These are phyloP conservation scores for Aricia artaxerxes DNA, from an alignment of 2,888 invertebrate genomes.

Conservation along the genomic window DNA sequence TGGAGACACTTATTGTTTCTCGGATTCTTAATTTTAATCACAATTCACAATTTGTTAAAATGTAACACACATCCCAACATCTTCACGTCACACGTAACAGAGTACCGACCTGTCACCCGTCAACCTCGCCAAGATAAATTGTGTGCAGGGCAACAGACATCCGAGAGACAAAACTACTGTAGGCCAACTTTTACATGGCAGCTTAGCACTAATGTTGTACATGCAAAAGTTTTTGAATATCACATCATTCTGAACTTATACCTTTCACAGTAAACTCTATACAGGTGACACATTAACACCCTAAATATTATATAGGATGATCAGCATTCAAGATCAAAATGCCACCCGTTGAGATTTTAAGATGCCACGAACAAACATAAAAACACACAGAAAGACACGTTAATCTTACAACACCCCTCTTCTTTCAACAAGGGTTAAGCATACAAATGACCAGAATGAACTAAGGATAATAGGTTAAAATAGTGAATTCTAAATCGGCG, in stretches of 20 bases:
- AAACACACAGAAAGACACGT: no score
- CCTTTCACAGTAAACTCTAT: no score
- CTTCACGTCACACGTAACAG: slow-evolving; percentile 23
- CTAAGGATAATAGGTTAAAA: slow-evolving; percentile 54
- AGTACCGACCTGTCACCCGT: slow-evolving; percentile 26
- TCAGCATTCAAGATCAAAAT: no score
- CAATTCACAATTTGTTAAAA: neutral
- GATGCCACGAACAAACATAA: no score
- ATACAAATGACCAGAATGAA: neutral
- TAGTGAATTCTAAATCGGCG: slow-evolving; percentile 63
- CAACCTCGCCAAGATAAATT: slow-evolving; percentile 31
- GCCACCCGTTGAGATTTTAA: no score
- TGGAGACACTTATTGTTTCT: neutral
- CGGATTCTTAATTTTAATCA: neutral
- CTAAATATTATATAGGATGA: no score
- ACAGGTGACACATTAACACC: no score
- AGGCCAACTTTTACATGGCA: neutral
- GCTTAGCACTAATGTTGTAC: no score
- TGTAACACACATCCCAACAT: neutral
- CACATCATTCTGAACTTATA: no score
- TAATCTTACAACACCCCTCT: no score
- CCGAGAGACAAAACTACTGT: neutral
- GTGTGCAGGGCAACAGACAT: slow-evolving; percentile 8
- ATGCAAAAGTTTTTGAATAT: no score
- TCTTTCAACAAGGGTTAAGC: no score